Base-by-base conservation (phyloP, 2,888 invertebrate species). In the Drosophila stalkeri region DNA sequence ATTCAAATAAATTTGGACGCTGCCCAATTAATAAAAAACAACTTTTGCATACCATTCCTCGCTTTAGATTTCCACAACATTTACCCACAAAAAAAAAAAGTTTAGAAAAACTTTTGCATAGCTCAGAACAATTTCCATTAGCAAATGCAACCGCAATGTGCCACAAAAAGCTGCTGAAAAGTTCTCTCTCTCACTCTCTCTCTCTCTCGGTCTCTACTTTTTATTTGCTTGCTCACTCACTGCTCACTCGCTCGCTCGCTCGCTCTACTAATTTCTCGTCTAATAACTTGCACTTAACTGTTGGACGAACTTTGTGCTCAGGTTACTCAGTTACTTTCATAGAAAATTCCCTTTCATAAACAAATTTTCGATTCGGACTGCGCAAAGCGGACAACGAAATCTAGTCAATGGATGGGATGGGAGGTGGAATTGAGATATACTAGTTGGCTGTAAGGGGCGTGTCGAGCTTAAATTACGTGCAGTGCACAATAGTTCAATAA, bases 261-360 rank as follows among this genome's bases (percentile, higher is more conserved):
- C 55, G 57, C 64, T 79, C 55, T 64, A 75, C 64, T 88, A 77
- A 84, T 86, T 86, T 72, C 31, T 65, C 72, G 51, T 68, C 81
- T 75, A 82, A 80, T 83, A 88, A 88, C 82, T 82, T 82, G 74
- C 82, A 83, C 82, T 83, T 85, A 85, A 85, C 69, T 80, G 71
- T 66, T 55, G 33, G 59, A 18, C 23, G 52, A 61, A 61, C 75
- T 72, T 23, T 60, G 54, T 27, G 71, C 56, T 27, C 44, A 33
- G 81, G 70, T 69, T 46, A 43, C 64, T 86, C 70, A 72, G 73
- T 73, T 82, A 80, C 83, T 77, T 77, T 80, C 86, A 80, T 75
- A 39, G 64, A 60, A 72, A 86, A 84, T 86, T 84, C 81, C 70
- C 84, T 88, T 88, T 86, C 81, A 86, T 82, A 80, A 75, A 69